A percentile compares a stretch with the other conserved stretches of the same genome.
phyloP scores from a whole-genome alignment of 2,113 vertebrate species.

The Elephas maximus region DNA sequence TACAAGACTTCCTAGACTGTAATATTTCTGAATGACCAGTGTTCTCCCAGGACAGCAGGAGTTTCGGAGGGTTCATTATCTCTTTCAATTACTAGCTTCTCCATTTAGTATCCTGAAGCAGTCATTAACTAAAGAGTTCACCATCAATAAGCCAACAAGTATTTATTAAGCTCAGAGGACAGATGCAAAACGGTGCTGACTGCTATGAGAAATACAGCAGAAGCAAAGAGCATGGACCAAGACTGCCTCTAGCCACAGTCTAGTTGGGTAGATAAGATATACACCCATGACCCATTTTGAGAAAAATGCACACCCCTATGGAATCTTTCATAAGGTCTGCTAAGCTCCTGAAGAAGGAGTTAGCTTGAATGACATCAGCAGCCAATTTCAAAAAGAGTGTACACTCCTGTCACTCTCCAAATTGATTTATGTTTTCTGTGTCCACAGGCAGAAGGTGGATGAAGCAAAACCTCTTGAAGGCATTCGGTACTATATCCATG shows the following conservation, averaged over 20 bases:
- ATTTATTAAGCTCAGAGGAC: constrained; percentile 53
- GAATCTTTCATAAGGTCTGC: background rate
- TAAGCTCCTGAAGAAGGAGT: background rate
- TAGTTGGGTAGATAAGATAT: background rate
- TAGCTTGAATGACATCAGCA: background rate
- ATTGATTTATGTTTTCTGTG: background rate
- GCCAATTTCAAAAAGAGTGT: background rate
- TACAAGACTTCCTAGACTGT: background rate
- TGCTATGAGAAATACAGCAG: background rate
- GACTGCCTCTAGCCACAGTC: background rate
- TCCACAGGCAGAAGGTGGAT: constrained; percentile 92
- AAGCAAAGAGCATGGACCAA: fast-evolving
- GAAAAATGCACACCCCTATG: background rate
- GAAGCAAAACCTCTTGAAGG: constrained; percentile 88
- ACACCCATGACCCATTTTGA: background rate
- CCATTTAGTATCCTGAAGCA: background rate
- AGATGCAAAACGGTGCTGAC: background rate
- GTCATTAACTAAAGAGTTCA: constrained; percentile 15
- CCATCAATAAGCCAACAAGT: constrained; percentile 39
- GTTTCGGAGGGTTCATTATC: constrained; percentile 37
- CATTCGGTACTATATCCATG: constrained; percentile 85
- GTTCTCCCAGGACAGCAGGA: background rate
- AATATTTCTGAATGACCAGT: constrained; percentile 53
- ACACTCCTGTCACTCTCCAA: background rate
- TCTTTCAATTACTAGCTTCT: constrained; percentile 53